Evolutionary conservation across 2,113 vertebrate species (phyloP), one percentile per base, ranked within the genome.

Genomic region (Lampris megalopsis): DNA sequence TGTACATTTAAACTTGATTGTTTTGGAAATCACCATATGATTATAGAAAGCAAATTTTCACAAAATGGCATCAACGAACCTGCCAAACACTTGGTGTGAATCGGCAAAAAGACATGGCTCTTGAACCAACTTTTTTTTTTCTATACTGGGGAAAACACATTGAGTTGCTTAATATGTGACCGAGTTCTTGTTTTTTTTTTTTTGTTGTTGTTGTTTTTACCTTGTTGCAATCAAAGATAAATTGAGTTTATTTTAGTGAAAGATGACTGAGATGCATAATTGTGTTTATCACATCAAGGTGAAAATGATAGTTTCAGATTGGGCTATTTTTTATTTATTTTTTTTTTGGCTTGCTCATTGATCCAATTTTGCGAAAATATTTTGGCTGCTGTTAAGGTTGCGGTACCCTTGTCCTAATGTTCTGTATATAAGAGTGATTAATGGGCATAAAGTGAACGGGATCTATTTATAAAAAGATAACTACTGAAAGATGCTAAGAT

Each of bases 391-490:
- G 76, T 53, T 75, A 41, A 42, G 67, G 52, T 66, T 63, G 11
- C 59, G 60, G 41, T 69, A 54, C 53, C 4, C 58, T 54, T 72
- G 70, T 77, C 68, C 59, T 61, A 47, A 52, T 80, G 68, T 71
- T 81, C 24, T 91, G 90, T 91, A 92, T 80, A 92, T 88, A 92
- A 75, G 48, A 56, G 56, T 75, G 83, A 83, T 74, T 75, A 24
- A 64, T 4, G 9, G 52, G 69, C 54, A 47, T 65, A 64, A 71
- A 1, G 47, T 60, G 62, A 87, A 49, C 59, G 53, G 61, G 82
- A 77, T 86, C 71, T 91, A 91, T 92, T 92, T 93, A 92, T 91
- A 81, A 56, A 81, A 71, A 52, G 10, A 61, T 69, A 80, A 91
- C 88, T 91, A 91, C 82, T 90, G 89, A 89, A 53, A 76, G 84